phyloP scores from a whole-genome alignment of 2,797 vertebrate species.

The Thunnus albacares region DNA sequence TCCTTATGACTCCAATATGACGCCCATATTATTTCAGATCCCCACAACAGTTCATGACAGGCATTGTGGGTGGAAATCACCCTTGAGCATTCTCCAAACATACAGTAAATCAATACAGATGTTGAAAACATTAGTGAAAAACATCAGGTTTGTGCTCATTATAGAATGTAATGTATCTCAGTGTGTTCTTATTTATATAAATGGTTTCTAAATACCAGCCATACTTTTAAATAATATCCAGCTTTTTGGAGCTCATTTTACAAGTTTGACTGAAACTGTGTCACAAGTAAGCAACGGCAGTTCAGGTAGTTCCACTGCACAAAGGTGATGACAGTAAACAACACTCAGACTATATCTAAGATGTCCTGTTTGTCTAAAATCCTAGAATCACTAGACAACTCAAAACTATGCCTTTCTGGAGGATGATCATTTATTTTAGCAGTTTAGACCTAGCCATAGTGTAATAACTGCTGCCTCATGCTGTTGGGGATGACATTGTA shows the following conservation, averaged over 20 bases:
- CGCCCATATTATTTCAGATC: neutral
- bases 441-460: too few relatives aligned
- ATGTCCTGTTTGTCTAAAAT: neutral
- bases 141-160: neutral
- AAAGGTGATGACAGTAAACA: neutral
- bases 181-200: neutral
- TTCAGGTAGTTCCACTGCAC: neutral
- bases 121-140: neutral
- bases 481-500: neutral
- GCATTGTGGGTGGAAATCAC: neutral
- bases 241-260: neutral
- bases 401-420: neutral
- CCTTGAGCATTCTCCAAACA: neutral
- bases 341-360: too few relatives aligned
- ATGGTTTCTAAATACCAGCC: neutral
- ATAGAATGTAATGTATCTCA: neutral
- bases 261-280: neutral
- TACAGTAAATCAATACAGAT: conserved; percentile 9
- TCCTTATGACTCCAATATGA: neutral
- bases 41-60: neutral
- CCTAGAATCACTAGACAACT: neutral
- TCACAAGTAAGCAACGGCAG: neutral
- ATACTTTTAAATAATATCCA: neutral
- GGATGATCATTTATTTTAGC: neutral
- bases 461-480: neutral